phyloP scores from a whole-genome alignment of 2,797 vertebrate genomes.

The Gorsachius magnificus region DNA sequence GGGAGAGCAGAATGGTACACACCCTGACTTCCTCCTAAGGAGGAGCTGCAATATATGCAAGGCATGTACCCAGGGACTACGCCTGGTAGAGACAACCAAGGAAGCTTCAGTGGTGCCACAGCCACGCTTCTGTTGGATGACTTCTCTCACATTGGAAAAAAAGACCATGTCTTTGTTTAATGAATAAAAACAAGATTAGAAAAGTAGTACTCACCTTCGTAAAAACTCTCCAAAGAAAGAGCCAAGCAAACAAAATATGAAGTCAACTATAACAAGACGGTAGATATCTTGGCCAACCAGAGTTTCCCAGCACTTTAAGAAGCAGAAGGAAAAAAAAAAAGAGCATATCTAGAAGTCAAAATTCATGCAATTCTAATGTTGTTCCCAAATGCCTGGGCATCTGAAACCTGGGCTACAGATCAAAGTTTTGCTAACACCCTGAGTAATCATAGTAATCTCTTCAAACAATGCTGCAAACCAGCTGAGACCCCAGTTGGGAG shows the following conservation, averaged over 20 bases:
- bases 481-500: neutral
- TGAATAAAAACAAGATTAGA: neutral
- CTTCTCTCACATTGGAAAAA: neutral
- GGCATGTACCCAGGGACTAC: neutral
- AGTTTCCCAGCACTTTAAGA: constrained; percentile 92
- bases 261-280: constrained; percentile 89
- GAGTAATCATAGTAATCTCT: neutral
- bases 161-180: neutral
- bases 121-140: neutral
- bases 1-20: fast-evolving
- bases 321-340: neutral
- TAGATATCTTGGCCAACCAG: constrained; percentile 92
- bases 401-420: neutral
- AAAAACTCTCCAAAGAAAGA: constrained; percentile 95
- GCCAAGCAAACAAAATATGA: constrained; percentile 88
- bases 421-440: neutral
- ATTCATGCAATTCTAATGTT: neutral
- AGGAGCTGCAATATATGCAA: neutral
- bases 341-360: neutral
- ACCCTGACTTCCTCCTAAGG: neutral
- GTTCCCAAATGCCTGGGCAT: neutral
- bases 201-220: constrained; percentile 80
- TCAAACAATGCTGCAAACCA: neutral
- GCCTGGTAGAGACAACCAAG: neutral
- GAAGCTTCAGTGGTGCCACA: neutral